A percentile compares a stretch with the other conserved stretches of the same genome.
These are phyloP conservation scores for Drosophila pegasa DNA, from an alignment of 2,888 invertebrate species.

Conservation along the genomic window DNA sequence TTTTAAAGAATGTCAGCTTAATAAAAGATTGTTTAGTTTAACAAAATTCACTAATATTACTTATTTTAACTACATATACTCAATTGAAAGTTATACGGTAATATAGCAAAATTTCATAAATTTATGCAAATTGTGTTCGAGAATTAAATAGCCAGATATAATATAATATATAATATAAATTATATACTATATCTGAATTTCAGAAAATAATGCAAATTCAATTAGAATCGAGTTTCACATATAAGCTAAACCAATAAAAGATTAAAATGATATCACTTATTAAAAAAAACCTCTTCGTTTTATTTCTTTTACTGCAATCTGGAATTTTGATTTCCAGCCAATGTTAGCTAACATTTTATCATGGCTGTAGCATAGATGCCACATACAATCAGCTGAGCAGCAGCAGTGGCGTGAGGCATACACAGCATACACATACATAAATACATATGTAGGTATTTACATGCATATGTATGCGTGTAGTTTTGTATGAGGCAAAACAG, in stretches of 20 bases:
- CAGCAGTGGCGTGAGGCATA: slow-evolving; percentile 36
- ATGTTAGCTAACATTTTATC: slow-evolving; percentile 55
- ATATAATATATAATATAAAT: no score
- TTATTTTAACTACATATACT: neutral
- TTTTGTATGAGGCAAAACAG: slow-evolving; percentile 27
- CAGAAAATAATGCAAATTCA: no score
- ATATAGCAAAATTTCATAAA: neutral
- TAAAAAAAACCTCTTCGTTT: neutral
- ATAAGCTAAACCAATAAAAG: neutral
- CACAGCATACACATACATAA: slow-evolving; percentile 14
- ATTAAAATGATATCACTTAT: neutral
- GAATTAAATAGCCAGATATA: no score
- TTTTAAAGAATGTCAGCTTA: neutral
- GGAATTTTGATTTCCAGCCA: neutral
- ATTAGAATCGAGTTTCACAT: neutral
- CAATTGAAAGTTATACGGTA: neutral
- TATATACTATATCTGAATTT: no score
- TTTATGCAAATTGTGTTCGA: neutral
- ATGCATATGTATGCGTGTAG: neutral
- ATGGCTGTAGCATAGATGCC: slow-evolving; percentile 43
- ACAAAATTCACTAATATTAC: neutral
- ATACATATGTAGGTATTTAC: neutral
- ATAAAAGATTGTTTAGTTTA: neutral
- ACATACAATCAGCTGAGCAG: slow-evolving; percentile 44
- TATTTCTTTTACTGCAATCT: neutral